Evolutionary conservation across 2,797 vertebrate genomes (phyloP).

Genomic region (Dicrostonyx torquatus): DNA sequence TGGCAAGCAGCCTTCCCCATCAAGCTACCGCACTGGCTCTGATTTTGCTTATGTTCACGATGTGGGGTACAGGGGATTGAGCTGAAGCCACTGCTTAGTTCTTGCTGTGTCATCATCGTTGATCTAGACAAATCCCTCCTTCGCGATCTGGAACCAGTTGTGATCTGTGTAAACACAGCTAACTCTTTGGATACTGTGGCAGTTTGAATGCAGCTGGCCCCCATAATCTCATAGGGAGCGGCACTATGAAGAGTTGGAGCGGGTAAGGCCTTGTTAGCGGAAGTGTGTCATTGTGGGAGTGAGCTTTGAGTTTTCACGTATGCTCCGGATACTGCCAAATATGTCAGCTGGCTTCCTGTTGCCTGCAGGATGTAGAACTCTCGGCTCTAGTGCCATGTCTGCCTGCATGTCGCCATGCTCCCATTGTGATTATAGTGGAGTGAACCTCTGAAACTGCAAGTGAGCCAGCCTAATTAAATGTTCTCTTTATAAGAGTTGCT

Average conservation of each 20-base stretch:
- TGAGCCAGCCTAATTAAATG: neutral
- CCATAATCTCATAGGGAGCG: neutral
- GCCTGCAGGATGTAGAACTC: neutral
- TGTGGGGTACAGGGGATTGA: neutral
- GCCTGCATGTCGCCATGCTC: neutral
- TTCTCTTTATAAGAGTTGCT: neutral
- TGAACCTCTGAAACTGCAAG: neutral
- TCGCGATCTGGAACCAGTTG: neutral
- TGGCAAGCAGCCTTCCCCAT: neutral
- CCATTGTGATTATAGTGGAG: neutral
- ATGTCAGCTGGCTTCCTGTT: neutral
- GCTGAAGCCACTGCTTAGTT: neutral
- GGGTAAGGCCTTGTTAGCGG: neutral
- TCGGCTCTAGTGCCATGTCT: neutral
- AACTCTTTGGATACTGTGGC: neutral
- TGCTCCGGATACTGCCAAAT: neutral
- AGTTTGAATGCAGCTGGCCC: constrained; percentile 60
- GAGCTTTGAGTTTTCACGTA: neutral
- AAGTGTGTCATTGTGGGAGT: neutral
- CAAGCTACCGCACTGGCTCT: neutral
- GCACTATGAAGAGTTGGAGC: neutral
- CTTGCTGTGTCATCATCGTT: neutral
- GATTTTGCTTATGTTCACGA: neutral
- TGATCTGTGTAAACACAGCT: neutral
- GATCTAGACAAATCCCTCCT: neutral